These are phyloP conservation scores for Neolamprologus cancellatus DNA, from an alignment of 2,113 vertebrate species.

Conservation along the genomic window DNA sequence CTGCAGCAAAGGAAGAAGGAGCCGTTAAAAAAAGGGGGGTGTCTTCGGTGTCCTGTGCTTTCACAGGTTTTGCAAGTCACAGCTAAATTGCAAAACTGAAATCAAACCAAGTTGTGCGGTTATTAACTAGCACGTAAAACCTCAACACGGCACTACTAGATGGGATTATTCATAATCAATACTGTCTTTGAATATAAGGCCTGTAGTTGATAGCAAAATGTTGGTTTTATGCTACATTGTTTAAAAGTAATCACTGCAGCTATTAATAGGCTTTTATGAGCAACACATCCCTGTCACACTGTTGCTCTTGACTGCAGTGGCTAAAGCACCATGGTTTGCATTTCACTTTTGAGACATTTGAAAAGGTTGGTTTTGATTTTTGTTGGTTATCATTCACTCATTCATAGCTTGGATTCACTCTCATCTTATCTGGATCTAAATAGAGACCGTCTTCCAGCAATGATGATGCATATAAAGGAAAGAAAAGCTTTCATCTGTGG, in stretches of 20 bases:
- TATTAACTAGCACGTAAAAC: not conserved
- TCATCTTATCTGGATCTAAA: not conserved
- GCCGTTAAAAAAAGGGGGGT: not conserved
- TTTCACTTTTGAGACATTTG: not conserved
- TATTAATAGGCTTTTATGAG: not conserved
- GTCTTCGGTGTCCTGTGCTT: not conserved
- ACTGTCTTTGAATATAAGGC: not conserved
- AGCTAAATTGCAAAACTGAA: not conserved
- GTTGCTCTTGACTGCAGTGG: not conserved
- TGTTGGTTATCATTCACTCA: not conserved
- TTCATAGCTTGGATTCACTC: not conserved
- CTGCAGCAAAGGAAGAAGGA: conserved; percentile 62
- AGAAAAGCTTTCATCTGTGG: not conserved
- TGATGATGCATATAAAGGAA: not conserved
- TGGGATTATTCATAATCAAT: not conserved
- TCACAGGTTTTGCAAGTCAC: not conserved
- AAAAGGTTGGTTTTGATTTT: not conserved
- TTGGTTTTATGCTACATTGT: not conserved
- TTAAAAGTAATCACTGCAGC: not conserved
- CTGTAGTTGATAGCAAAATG: not conserved
- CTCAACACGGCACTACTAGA: not conserved
- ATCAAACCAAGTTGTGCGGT: not conserved
- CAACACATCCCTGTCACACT: not conserved
- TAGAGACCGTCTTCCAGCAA: not conserved
- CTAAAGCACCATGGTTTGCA: not conserved